Evolutionary conservation across 2,888 invertebrate species (phyloP), one percentile per base, ranked within the genome.

Genomic region (Volucella inanis): DNA sequence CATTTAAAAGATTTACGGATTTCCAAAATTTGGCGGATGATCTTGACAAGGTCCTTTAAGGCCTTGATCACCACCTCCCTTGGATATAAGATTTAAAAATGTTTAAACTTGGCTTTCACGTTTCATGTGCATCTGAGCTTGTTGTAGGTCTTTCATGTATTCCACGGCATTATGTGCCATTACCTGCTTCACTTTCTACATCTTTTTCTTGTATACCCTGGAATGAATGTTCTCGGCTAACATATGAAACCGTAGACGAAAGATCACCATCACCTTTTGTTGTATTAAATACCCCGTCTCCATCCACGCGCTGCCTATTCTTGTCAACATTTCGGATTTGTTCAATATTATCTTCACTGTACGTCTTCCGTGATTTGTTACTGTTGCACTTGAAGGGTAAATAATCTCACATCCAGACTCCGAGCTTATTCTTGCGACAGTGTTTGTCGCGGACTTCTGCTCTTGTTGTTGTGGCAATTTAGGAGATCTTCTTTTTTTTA

Each of bases 301-400:
- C 85, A 38, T 93, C 52, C 94, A 71, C 85, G 93, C 94, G 91
- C 95, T 95, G 2, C 94, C 94, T 87, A 95, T 96, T 90, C 94
- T 95, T 89, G 59, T 91, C 91, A 10, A 88, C 87, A 87, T 91
- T 91, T 49, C 91, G 86, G 77, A 97, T 97, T 78, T 96, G 95
- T 89, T 97, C 97, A 89, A 98, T 95, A 89, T 96, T 96, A 91
- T 97, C 97, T 88, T 97, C 96, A 89, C 39, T 98, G 95, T 10
- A 99, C 91, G 87, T 98, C 98, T 91, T 96, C 96, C 0, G 97
- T 96, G 59, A 96, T 97, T 2, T 96, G 95, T 88, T 96, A 93
- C 61, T 98, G 97, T 8, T 97, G 97, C 14, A 96, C 97, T 72
- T 97, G 96, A 10, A 97, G 90, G 0, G 97, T 98, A 0, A 96